These are phyloP conservation scores for Spialia ferax DNA, from an alignment of 2,888 invertebrate species.

Conservation along the genomic window DNA sequence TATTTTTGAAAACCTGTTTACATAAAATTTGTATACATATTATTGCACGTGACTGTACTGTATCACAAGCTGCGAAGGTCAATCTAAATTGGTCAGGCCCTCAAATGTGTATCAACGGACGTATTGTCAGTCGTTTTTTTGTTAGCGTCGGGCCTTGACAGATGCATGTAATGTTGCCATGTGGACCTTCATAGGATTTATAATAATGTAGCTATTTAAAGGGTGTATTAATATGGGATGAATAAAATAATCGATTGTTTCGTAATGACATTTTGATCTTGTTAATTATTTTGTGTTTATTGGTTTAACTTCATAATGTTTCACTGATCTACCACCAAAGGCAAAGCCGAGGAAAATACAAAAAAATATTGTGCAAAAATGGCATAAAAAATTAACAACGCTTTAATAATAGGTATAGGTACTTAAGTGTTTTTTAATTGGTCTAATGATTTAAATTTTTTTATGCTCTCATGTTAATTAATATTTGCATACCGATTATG, in stretches of 20 bases:
- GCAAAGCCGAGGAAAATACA: no score
- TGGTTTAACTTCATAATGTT: neutral
- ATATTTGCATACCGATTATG: no score
- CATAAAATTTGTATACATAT: no score
- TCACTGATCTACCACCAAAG: no score
- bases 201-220: slow-evolving; percentile 51
- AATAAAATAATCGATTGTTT: slow-evolving; percentile 41
- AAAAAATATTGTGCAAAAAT: no score
- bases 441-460: no score
- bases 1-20: no score
- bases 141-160: slow-evolving; percentile 70
- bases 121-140: slow-evolving; percentile 70
- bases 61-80: slow-evolving; percentile 42
- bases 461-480: no score
- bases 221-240: slow-evolving; percentile 46
- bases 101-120: slow-evolving; percentile 73
- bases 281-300: neutral
- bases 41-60: neutral
- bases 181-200: slow-evolving; percentile 65
- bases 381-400: no score
- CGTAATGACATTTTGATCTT: neutral
- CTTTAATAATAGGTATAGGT: no score
- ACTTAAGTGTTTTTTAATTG: no score
- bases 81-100: slow-evolving; percentile 48
- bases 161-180: slow-evolving; percentile 82